Evolutionary conservation across 2,888 invertebrate species (phyloP), one percentile per base, ranked within the genome.

Genomic region (Chloroclystis v-ata): DNA sequence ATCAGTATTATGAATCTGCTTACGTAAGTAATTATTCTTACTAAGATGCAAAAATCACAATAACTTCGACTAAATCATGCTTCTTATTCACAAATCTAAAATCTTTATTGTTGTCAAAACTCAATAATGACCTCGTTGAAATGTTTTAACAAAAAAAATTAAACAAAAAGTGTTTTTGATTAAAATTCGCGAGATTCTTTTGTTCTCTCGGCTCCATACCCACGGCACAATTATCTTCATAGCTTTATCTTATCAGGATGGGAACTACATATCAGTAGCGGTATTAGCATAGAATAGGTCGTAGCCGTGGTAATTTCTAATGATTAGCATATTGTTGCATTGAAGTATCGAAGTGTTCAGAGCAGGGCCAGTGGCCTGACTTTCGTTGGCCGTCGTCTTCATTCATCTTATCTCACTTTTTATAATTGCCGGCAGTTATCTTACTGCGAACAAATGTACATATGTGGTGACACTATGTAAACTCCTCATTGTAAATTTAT

Each of bases 271-370:
- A 67, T 59, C 68, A 68, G 69, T 57, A 63, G 67, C 63, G 50
- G 33, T 48, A 47, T 76, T 72, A 65, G 62, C 71, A 76, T 70
- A 75, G 71, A 75, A 75, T 75, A 61, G 69, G 57, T 62, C 63
- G 67, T 74, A 64, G 57, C 57, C 61, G 67, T 61, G 57, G 67
- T 69, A 54, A 62, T 64, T 68, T 67, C 69, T 65, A 67, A 60
- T 54, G 37, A 67, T 69, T 69, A 61, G 59, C 66, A 67, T 68
- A 59, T 37, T 41, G 28, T 13, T 33, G 32, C 32, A 30, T 13
- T n/a, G n/a, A n/a, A n/a, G n/a, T 20, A 20, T 20, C 20, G 20
- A 5, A 4, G 20, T 20, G 20, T 20, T 5, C 20, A 20, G 5
- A 20, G 3, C 5, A 20, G 5, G 20, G n/a, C n/a, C n/a, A n/a